phyloP scores from a whole-genome alignment of 2,113 vertebrate species.

The Dipodomys merriami region DNA sequence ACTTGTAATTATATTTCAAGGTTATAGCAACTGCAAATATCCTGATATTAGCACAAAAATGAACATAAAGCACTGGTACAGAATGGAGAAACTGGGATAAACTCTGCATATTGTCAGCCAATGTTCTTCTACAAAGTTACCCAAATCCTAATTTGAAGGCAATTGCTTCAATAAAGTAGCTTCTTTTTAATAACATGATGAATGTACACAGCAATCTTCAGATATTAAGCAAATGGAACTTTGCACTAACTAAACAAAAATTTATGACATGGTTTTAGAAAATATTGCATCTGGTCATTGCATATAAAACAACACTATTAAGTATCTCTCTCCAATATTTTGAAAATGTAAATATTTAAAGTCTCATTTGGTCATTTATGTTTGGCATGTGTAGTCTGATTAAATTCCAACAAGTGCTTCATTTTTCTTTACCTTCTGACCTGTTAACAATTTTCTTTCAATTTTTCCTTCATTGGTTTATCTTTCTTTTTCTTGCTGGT shows the following conservation, averaged over 20 bases:
- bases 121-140: background rate
- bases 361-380: background rate
- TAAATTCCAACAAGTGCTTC: background rate
- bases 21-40: background rate
- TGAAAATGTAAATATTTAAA: slow-evolving; percentile 29
- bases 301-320: background rate
- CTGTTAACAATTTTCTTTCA: background rate
- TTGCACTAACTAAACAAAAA: slow-evolving; percentile 3
- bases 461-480: slow-evolving; percentile 3
- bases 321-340: background rate
- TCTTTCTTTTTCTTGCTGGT: slow-evolving; percentile 17
- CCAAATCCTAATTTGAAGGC: background rate
- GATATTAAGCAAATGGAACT: background rate
- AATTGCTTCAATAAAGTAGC: background rate
- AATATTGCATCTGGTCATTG: background rate
- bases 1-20: background rate
- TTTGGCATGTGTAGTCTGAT: background rate
- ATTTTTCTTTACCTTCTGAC: slow-evolving; percentile 32
- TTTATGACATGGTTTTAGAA: background rate
- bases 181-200: background rate
- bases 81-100: background rate
- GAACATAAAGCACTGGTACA: background rate
- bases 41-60: background rate
- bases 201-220: background rate
- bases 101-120: background rate